A percentile compares a stretch with the other conserved stretches of the same genome.
Conservation (phyloP, 2,888 invertebrate species). For the Portevinia maculata region DNA sequence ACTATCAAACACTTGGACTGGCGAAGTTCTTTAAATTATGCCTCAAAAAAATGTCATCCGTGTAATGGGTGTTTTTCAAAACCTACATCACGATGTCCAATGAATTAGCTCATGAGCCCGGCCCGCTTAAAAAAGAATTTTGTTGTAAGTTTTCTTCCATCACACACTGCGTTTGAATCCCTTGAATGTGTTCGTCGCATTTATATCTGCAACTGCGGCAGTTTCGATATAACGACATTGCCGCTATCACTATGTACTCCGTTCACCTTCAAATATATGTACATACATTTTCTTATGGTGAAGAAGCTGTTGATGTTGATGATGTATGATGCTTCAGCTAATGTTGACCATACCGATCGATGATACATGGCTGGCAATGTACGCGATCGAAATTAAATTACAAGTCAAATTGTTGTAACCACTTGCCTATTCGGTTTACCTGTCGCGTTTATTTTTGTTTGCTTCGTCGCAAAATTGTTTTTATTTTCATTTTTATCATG, state of each 20-base stretch:
- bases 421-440: conserved; percentile 72
- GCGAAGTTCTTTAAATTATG: too few relatives aligned
- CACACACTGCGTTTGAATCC: conserved; percentile 22
- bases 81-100: too few relatives aligned
- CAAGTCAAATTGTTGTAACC: conserved; percentile 70
- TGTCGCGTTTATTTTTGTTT: conserved; percentile 67
- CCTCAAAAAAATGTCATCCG: too few relatives aligned
- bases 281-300: neutral
- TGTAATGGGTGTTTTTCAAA: neutral
- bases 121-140: too few relatives aligned
- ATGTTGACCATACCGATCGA: conserved; percentile 59
- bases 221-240: conserved; percentile 1
- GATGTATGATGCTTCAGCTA: conserved; percentile 42
- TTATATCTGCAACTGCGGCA: conserved; percentile 15
- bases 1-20: too few relatives aligned
- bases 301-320: conserved; percentile 19
- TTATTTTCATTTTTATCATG: conserved; percentile 64
- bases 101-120: too few relatives aligned
- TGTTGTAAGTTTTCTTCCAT: conserved; percentile 25
- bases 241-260: conserved; percentile 43
- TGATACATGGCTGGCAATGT: conserved; percentile 66
- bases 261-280: conserved; percentile 57
- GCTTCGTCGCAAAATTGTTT: conserved; percentile 50
- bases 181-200: conserved; percentile 12
- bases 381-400: conserved; percentile 67